phyloP scores from a whole-genome alignment of 2,113 vertebrate species.

The Epinephelus lanceolatus region DNA sequence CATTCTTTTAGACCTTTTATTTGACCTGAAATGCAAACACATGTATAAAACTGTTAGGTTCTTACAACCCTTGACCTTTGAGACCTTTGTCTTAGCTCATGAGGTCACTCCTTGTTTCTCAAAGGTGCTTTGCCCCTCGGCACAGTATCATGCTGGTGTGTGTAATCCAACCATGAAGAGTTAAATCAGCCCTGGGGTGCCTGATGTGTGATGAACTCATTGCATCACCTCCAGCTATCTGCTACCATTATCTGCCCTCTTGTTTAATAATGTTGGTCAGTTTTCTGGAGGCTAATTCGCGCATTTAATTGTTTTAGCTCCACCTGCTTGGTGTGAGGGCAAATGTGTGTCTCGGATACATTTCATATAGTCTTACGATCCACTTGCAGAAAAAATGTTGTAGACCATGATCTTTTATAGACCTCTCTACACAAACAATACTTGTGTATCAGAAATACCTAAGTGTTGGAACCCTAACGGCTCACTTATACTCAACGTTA shows the following conservation, averaged over 20 bases:
- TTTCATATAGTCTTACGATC: neutral
- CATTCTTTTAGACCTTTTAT: neutral
- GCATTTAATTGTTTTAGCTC: conserved; percentile 56
- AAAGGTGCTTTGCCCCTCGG: conserved; percentile 58
- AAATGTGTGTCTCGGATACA: conserved; percentile 11
- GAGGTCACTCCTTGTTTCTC: neutral
- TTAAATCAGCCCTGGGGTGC: conserved; percentile 51
- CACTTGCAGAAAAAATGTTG: neutral
- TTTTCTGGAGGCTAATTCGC: conserved; percentile 39
- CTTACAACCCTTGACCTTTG: conserved; percentile 37
- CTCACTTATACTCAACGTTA: too few relatives aligned
- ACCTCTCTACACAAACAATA: neutral
- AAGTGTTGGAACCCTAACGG: neutral
- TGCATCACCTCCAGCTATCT: conserved; percentile 65
- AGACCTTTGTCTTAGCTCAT: neutral
- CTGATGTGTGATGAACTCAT: conserved; percentile 59
- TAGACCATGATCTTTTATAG: neutral
- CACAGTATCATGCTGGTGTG: conserved; percentile 54
- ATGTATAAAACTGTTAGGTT: neutral
- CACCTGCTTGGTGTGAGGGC: conserved; percentile 15
- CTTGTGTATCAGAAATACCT: neutral
- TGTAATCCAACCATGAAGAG: conserved; percentile 52
- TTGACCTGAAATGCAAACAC: neutral
- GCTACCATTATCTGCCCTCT: conserved; percentile 39
- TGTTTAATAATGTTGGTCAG: conserved; percentile 36